These are phyloP conservation scores for Toxotes jaculatrix DNA, from an alignment of 2,113 vertebrate genomes.

Conservation along the genomic window DNA sequence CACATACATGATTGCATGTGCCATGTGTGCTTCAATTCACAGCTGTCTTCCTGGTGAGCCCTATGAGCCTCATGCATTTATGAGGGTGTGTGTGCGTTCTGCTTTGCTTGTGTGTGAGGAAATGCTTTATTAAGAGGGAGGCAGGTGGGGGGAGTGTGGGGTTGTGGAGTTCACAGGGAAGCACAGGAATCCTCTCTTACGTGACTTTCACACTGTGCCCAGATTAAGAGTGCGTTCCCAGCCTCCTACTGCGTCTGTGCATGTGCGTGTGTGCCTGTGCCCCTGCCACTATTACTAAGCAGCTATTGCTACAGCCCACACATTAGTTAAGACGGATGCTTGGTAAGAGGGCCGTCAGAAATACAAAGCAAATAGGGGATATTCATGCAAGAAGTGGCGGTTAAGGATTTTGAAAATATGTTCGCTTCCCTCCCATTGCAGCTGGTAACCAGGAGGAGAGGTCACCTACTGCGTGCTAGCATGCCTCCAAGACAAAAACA, in stretches of 20 bases:
- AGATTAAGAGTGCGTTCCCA: conserved; percentile 75
- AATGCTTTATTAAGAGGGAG: conserved; percentile 38
- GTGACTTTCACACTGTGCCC: conserved; percentile 69
- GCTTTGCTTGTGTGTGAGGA: conserved; percentile 36
- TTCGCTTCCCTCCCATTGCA: conserved; percentile 15
- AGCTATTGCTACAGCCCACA: conserved; percentile 25
- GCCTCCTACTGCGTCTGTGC: conserved; percentile 57
- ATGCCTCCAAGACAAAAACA: conserved; percentile 74
- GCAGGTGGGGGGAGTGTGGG: not conserved
- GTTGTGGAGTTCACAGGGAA: conserved; percentile 60
- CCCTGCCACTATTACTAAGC: conserved; percentile 14
- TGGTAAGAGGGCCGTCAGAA: conserved; percentile 25
- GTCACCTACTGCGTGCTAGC: conserved; percentile 34
- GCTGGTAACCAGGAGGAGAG: conserved; percentile 27
- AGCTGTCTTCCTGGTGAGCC: conserved; percentile 32
- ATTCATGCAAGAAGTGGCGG: not conserved
- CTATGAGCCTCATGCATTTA: conserved; percentile 4
- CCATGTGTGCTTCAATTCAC: conserved; percentile 32
- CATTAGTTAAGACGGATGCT: conserved; percentile 41
- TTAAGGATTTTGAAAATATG: conserved; percentile 9
- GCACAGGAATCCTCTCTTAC: conserved; percentile 72
- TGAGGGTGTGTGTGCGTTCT: not conserved
- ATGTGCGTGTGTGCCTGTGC: not conserved
- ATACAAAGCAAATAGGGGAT: conserved; percentile 40
- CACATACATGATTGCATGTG: conserved; percentile 24